Evolutionary conservation across 2,797 vertebrate species (phyloP).

Genomic region (Eutrigla gurnardus): DNA sequence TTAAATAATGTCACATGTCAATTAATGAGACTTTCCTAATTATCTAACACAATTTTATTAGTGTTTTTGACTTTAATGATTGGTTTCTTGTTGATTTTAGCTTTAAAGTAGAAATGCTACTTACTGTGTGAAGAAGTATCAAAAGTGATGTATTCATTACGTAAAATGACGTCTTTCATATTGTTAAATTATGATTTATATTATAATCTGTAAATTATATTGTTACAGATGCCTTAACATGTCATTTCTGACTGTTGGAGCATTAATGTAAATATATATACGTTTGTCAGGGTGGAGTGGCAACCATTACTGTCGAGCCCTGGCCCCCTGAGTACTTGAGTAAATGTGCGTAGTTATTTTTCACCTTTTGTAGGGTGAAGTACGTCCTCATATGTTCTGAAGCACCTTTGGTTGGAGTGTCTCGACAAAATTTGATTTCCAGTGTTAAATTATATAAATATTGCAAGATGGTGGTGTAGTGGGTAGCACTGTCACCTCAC

Average conservation of each 20-base stretch:
- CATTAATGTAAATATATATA: too few relatives aligned
- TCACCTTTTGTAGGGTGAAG: neutral
- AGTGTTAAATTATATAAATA: too few relatives aligned
- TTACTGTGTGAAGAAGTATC: too few relatives aligned
- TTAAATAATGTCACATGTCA: neutral
- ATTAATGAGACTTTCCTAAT: neutral
- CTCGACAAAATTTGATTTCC: neutral
- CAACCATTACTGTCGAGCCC: neutral
- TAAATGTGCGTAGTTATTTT: neutral
- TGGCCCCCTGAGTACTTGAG: neutral
- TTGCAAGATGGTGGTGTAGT: too few relatives aligned
- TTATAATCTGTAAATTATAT: neutral
- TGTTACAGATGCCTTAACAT: neutral
- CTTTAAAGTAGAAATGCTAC: neutral
- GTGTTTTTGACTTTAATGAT: neutral
- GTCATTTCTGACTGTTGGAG: neutral
- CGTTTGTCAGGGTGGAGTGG: neutral
- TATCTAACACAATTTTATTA: neutral
- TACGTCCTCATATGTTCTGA: neutral
- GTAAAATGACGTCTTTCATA: neutral
- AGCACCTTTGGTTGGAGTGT: neutral
- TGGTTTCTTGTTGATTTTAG: too few relatives aligned
- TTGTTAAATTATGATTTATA: neutral
- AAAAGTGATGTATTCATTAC: neutral
- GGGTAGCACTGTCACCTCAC: too few relatives aligned